Conservation (phyloP, 2,888 invertebrate species). For the Rhimphoctona megacephalus region DNA sequence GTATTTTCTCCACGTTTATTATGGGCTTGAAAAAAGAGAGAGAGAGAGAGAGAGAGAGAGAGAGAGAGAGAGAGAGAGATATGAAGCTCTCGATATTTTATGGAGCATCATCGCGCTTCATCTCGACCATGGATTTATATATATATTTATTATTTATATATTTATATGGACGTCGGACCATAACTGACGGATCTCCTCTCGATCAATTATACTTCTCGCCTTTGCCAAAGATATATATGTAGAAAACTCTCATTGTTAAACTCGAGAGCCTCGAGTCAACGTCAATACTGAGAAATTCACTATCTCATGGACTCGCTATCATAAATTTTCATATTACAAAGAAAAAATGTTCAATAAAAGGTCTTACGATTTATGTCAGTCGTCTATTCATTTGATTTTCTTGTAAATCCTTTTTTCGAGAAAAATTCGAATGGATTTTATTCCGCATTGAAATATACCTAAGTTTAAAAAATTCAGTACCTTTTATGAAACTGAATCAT, state of each 20-base stretch:
- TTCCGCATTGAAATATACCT: no score
- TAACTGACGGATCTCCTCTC: conserved; percentile 70
- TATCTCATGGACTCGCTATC: conserved; percentile 10
- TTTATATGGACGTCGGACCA: conserved; percentile 47
- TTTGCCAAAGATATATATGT: conserved; percentile 51
- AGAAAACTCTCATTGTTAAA: conserved; percentile 58
- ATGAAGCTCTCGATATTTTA: conserved; percentile 65
- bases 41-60: conserved; percentile 8
- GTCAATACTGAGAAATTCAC: conserved; percentile 53
- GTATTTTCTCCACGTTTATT: conserved; percentile 49
- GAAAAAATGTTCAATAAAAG: not conserved
- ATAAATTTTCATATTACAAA: conserved; percentile 24
- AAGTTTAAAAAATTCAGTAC: not conserved
- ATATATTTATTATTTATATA: conserved; percentile 34
- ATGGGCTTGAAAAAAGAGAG: conserved; percentile 25
- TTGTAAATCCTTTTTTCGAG: not conserved
- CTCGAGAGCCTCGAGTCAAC: conserved; percentile 41
- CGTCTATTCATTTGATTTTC: not conserved
- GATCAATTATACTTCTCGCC: conserved; percentile 69
- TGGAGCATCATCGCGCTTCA: conserved; percentile 59
- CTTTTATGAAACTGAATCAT: not conserved
- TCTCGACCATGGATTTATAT: conserved; percentile 25
- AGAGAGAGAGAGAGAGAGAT: not conserved
- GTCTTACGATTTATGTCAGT: not conserved
- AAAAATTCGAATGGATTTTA: no score